Evolutionary conservation across 2,888 invertebrate genomes (phyloP), one percentile per base, ranked within the genome.

Genomic region (Cyclophora punctaria): DNA sequence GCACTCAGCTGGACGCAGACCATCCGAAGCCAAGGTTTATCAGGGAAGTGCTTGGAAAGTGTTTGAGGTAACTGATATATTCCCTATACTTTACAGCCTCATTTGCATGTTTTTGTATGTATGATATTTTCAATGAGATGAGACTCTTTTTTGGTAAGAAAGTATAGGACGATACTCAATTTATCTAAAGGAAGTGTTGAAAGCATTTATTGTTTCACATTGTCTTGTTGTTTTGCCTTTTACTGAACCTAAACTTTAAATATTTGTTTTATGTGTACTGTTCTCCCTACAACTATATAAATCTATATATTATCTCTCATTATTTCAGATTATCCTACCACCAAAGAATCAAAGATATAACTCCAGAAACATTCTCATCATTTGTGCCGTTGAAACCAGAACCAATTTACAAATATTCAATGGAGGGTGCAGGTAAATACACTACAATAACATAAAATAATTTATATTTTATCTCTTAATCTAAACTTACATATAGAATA

Each of bases 1-100:
- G 96, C 67, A 87, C 96, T n/a, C 91, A 93, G 58, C 84, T 96
- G 34, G 96, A 97, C 73, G 78, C 91, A 1, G 96, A 98, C 69
- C 95, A 97, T 81, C 98, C 98, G 0, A 95, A 97, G 64, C 96
- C 98, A 1, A 95, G 97, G 73, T 99, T 99, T 78, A 95, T 98
- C 50, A 91, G 93, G 59, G 99, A 99, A 81, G 96, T 96, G 20
- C 91, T 99, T 51, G 91, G 94, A 41, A 97, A 96, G 78, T 95
- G 95, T 71, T 90, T 99, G 67, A 93, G 98, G 97, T 97, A 20
- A 20, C 20, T 20, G 20, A 20, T 20, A 20, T 20, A 20, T 20
- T 20, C 20, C 20, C 20, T 20, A 20, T 20, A 20, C 20, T 20
- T 20, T 1, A 20, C 20, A 20, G 20, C 20, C 20, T 20, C 20